A percentile compares a stretch with the other conserved stretches of the same genome.
phyloP scores from a whole-genome alignment of 2,888 invertebrate genomes.

The Andrena fulva region DNA sequence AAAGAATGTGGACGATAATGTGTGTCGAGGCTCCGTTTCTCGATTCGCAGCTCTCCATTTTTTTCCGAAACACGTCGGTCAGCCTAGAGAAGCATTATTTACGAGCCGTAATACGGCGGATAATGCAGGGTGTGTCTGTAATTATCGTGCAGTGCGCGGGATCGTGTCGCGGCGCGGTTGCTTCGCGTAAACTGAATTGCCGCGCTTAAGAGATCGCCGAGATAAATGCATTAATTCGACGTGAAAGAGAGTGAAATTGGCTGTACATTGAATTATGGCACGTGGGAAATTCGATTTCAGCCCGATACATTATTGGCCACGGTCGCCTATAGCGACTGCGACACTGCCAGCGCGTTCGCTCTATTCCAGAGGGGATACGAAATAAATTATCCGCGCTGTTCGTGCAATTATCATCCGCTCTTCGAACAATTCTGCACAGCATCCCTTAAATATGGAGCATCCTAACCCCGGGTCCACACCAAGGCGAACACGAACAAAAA shows the following conservation, averaged over 20 bases:
- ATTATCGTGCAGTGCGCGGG: constrained; percentile 49
- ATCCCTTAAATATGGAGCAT: not conserved
- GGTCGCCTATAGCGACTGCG: not conserved
- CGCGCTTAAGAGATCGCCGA: constrained; percentile 37
- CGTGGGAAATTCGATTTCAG: constrained; percentile 31
- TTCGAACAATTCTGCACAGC: not conserved
- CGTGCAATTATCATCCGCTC: no score
- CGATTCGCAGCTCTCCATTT: not conserved
- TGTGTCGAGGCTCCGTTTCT: constrained; percentile 38
- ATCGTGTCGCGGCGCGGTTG: constrained; percentile 36
- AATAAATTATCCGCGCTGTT: no score
- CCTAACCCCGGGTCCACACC: no score
- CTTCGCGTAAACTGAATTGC: constrained; percentile 42
- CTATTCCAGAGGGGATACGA: not conserved
- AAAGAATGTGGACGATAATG: not conserved
- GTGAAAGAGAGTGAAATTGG: constrained; percentile 42
- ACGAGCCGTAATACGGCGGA: constrained; percentile 34
- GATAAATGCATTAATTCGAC: constrained; percentile 50
- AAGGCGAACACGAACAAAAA: no score
- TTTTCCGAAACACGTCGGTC: constrained; percentile 22
- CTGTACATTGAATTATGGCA: constrained; percentile 34
- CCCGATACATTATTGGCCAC: constrained; percentile 25
- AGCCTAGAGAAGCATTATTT: constrained; percentile 44
- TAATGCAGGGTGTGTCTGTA: constrained; percentile 52
- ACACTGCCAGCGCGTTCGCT: not conserved